Conservation (phyloP, 30 jellyfish, hydroid and myxozoan genomes). For the Turritopsis dohrnii region DNA sequence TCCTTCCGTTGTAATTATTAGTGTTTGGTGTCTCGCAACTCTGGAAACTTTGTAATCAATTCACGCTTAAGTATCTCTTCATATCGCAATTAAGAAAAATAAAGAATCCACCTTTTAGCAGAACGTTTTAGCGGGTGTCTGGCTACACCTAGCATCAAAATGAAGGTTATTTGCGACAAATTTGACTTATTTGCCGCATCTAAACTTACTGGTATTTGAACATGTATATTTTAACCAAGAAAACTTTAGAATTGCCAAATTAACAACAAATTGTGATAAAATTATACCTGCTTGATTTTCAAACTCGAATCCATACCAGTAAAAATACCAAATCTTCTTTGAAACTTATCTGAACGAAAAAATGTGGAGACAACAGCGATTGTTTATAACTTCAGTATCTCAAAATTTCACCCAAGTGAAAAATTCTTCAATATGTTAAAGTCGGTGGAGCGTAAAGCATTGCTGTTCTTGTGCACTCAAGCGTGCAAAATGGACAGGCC, state of each 20-base stretch:
- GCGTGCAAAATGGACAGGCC: constrained; percentile 6
- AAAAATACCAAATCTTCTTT: too few relatives aligned
- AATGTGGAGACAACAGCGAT: constrained; percentile 11
- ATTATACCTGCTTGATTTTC: neutral
- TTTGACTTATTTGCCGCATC: neutral
- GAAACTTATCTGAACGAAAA: neutral
- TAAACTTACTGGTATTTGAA: neutral
- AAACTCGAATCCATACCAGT: neutral
- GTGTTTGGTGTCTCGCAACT: too few relatives aligned
- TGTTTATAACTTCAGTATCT: neutral
- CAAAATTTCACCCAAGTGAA: constrained; percentile 11
- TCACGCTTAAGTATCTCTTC: neutral
- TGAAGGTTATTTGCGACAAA: neutral
- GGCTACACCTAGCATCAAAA: neutral
- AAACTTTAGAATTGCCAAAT: too few relatives aligned
- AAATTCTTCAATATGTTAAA: neutral
- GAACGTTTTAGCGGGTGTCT: neutral
- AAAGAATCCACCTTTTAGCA: too few relatives aligned
- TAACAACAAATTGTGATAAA: neutral
- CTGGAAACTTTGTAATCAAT: too few relatives aligned
- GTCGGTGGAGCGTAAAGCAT: constrained; percentile 6
- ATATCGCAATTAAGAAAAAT: neutral
- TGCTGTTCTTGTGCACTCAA: constrained; percentile 11
- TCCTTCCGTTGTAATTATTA: too few relatives aligned
- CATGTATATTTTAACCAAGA: too few relatives aligned